Base-by-base conservation (phyloP, 2,888 invertebrate species). In the Chromoteleia sp. region DNA sequence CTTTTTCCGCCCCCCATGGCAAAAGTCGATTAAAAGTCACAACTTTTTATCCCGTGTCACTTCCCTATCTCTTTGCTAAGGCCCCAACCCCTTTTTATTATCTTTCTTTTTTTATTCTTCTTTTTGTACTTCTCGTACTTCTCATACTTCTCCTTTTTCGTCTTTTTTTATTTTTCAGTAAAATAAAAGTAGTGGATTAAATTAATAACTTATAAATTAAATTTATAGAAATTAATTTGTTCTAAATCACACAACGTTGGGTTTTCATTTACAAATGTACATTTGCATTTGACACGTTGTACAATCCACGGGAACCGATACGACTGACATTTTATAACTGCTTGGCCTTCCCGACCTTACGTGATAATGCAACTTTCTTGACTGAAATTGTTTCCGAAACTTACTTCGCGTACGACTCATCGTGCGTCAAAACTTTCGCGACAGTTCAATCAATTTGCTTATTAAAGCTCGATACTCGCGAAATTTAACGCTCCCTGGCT, bases 281-380 rank as follows among this genome's bases (percentile, higher is more conserved):
- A 59, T 59, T 59, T 68, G 15, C 36, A 71, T 59, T 25, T 25
- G 25, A 59, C 25, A 50, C 15, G 15, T 7, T 21, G 59, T 50
- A 45, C 36, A 15, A 48, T 36, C 33, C 43, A 71, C 41, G 33
- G 71, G 41, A 54, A 39, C n/a, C n/a, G 65, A 56, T 48, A 43
- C 25, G 8, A 52, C 8, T 61, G 30, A 61, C 39, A 58, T 65
- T 67, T 58, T 39, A 48, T 48, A 52, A 25, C 19, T 7, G 19
- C 41, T 56, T 63, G 52, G 17, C 59, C 77, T 70, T 36, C n/a
- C 45, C 36, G 70, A 70, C 68, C 68, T 63, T 39, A 39, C 63
- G 54, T 77, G 77, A 77, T 70, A 61, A 54, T 70, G 77, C 70
- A 77, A 68, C 63, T 77, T 77, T 77, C 63, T 45, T 45, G 52